Base-by-base conservation (phyloP, 2,888 invertebrate genomes). In the Acleris laterana region DNA sequence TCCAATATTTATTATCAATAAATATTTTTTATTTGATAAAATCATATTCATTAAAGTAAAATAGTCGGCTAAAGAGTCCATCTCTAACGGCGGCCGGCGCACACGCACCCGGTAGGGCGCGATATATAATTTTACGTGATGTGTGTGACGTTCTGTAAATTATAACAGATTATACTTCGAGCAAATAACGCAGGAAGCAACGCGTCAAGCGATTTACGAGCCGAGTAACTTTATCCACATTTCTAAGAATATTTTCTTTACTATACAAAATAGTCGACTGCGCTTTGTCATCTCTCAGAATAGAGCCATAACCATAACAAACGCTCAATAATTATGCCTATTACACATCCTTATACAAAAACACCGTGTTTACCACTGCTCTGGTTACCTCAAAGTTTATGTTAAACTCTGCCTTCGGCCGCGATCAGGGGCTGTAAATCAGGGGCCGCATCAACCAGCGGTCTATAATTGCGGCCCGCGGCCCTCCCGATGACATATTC, bases 401-500 rank as follows among this genome's bases (percentile, higher is more conserved):
- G 83, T 79, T 75, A 73, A 70, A 70, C 59, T 52, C 68, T 71
- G 84, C 88, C 83, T 69, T 72, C 72, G 87, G 88, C 86, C 75
- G 71, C 79, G 82, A 87, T 88, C 85, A 85, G 78, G 57, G 75
- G 72, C 76, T 75, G 80, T 89, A 91, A 89, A 90, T 90, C 88
- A 88, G 79, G 74, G 74, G 70, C 69, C 75, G 77, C 73, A 76
- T 77, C 80, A 81, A 80, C 76, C 76, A 77, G 80, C 77, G 72
- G 74, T 71, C 76, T 65, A 78, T 90, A 90, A 90, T 90, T 89
- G 86, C 74, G 75, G 82, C 90, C 86, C 69, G 65, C 68, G 83
- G 90, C 80, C 62, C 64, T 68, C 51, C 70, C 85, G 90, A 88
- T 88, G 91, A 91, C 91, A 90, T 87, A 88, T 88, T 87, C 88